A percentile compares a stretch with the other conserved stretches of the same genome.
Evolutionary conservation across 1,140 invertebrate genomes (phyloP).

Genomic region (Rhagoletis zephyria): DNA sequence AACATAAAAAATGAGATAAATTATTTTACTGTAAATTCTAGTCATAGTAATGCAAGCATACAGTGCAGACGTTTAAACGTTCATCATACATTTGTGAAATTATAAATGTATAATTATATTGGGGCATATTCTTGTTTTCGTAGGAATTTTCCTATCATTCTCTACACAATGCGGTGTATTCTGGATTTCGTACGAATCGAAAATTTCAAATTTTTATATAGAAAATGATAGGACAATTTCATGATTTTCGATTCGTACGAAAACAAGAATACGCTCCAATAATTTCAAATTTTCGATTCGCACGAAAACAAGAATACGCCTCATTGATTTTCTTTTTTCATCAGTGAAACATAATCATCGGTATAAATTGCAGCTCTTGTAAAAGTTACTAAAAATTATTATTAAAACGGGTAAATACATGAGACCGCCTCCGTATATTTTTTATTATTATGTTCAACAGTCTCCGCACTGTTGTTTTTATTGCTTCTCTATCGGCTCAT

Average conservation of each 20-base stretch:
- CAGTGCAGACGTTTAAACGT: background rate
- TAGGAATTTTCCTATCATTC: too few relatives aligned
- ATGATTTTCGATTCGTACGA: too few relatives aligned
- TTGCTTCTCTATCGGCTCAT: background rate
- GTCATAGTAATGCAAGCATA: background rate
- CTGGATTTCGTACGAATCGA: too few relatives aligned
- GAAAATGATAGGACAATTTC: too few relatives aligned
- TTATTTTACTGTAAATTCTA: constrained; percentile 22
- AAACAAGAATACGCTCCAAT: too few relatives aligned
- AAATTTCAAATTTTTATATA: too few relatives aligned
- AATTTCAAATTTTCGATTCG: too few relatives aligned
- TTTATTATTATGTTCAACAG: background rate
- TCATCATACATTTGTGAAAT: background rate
- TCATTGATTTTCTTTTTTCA: background rate
- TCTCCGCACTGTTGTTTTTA: background rate
- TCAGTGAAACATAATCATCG: background rate
- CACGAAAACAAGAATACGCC: too few relatives aligned
- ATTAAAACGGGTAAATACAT: constrained; percentile 5
- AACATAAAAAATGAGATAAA: constrained; percentile 7
- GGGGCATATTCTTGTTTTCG: too few relatives aligned
- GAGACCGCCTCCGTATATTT: background rate
- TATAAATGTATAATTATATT: constrained; percentile 17
- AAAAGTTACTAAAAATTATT: background rate
- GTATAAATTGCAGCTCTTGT: background rate
- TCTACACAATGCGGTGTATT: too few relatives aligned